A percentile compares a stretch with the other conserved stretches of the same genome.
phyloP scores from a whole-genome alignment of 2,888 invertebrate species.

The Eumerus sabulonum region DNA sequence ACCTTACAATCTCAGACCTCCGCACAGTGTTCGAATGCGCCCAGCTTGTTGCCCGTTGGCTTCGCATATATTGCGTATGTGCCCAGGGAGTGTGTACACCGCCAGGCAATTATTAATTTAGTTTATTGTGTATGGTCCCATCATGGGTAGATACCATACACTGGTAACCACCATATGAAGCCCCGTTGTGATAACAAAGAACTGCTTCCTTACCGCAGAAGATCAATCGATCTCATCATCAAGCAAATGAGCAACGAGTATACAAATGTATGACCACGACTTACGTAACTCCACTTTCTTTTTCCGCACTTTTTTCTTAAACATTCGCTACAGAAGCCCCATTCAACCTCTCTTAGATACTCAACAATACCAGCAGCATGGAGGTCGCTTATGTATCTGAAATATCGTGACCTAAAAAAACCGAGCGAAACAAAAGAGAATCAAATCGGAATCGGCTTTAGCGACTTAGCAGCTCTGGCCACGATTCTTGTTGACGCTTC shows the following conservation, averaged over 20 bases:
- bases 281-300: conserved; percentile 25
- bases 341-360: conserved; percentile 12
- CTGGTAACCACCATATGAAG: conserved; percentile 3
- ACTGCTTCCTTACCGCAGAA: conserved; percentile 6
- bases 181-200: conserved; percentile 18
- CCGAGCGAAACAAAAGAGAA: conserved; percentile 11
- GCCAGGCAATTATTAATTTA: conserved; percentile 56
- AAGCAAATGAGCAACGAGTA: background rate
- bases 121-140: conserved; percentile 10
- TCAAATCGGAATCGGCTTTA: conserved; percentile 35
- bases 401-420: conserved; percentile 61
- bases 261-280: background rate
- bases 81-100: conserved; percentile 57
- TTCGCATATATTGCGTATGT: conserved; percentile 44
- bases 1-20: background rate
- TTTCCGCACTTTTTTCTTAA: background rate
- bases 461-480: conserved; percentile 20
- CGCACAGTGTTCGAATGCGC: background rate
- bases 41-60: background rate
- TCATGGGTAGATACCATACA: background rate
- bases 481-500: conserved; percentile 26
- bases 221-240: background rate
- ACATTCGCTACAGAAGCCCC: conserved; percentile 25
- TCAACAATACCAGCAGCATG: conserved; percentile 15
- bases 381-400: conserved; percentile 33